A percentile compares a stretch with the other conserved stretches of the same genome.
phyloP scores from a whole-genome alignment of 2,888 invertebrate genomes.

The Coecobrya sp. region DNA sequence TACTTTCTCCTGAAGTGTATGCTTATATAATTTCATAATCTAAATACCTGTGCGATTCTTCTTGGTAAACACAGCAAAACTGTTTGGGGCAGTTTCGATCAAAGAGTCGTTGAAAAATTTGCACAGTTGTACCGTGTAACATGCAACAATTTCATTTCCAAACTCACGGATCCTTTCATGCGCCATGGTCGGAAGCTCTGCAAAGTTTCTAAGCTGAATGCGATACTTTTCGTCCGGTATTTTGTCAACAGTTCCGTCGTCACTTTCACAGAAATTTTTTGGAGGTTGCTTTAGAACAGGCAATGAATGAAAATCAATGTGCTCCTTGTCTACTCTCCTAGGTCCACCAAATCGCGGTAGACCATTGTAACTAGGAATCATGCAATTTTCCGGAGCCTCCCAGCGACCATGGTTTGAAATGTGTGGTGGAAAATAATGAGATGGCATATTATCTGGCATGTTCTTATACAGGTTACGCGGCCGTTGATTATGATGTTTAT shows the following conservation, averaged over 20 bases:
- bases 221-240: conserved; percentile 70
- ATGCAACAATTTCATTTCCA: conserved; percentile 82
- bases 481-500: conserved; percentile 11
- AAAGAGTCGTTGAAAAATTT: conserved; percentile 71
- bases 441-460: conserved; percentile 4
- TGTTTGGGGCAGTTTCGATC: conserved; percentile 68
- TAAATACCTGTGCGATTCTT: conserved; percentile 74
- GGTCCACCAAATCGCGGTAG: conserved; percentile 18
- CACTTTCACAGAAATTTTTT: conserved; percentile 27
- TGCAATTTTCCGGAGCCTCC: conserved; percentile 16
- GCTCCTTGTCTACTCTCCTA: conserved; percentile 42
- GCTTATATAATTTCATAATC: not conserved
- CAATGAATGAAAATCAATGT: conserved; percentile 59
- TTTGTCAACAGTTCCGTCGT: not conserved
- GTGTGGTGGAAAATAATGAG: conserved; percentile 58
- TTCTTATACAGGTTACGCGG: conserved; percentile 51
- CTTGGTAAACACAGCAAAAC: conserved; percentile 74
- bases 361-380: conserved; percentile 7
- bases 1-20: not conserved
- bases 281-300: conserved; percentile 65
- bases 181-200: conserved; percentile 75
- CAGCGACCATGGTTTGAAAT: conserved; percentile 70
- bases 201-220: conserved; percentile 74
- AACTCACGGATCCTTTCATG: conserved; percentile 80
- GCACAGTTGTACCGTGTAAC: conserved; percentile 64